Percentiles rank a stretch among this genome's conserved stretches.
phyloP scores from a whole-genome alignment of 2,113 vertebrate genomes.

The Megaptera novaeangliae region DNA sequence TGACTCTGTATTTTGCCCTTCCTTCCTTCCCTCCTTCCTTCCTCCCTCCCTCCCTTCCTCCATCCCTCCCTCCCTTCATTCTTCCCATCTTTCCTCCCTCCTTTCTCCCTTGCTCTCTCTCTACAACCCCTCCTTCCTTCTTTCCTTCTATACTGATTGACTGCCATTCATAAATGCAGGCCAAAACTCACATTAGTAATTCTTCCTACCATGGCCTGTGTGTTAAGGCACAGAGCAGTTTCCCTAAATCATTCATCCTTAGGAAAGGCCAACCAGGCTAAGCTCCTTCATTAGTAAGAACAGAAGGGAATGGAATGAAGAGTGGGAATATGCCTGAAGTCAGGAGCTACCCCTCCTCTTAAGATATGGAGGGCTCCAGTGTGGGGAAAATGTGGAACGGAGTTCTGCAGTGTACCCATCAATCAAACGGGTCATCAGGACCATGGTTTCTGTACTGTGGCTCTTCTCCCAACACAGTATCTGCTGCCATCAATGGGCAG shows the following conservation, averaged over 20 bases:
- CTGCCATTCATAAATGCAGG: not conserved
- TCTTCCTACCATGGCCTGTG: not conserved
- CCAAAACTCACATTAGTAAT: not conserved
- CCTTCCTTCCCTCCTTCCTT: too few species aligned
- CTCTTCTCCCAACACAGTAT: not conserved
- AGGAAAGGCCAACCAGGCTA: not conserved
- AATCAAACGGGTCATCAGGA: not conserved
- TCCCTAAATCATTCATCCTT: not conserved
- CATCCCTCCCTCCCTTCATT: fast-evolving
- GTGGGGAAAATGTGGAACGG: not conserved
- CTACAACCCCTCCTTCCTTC: too few species aligned
- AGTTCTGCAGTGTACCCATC: not conserved
- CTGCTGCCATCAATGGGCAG: not conserved
- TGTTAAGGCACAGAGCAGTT: not conserved
- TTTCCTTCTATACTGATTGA: not conserved
- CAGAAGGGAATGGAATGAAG: not conserved
- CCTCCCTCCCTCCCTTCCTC: fast-evolving
- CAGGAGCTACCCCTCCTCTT: not conserved
- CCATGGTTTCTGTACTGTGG: not conserved
- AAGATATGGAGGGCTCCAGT: not conserved
- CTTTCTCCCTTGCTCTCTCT: too few species aligned
- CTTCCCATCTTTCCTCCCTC: not conserved
- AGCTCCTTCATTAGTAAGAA: not conserved
- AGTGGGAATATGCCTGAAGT: not conserved
- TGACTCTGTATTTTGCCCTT: not conserved